Conservation (phyloP, 2,113 vertebrate species). For the Ictalurus furcatus region DNA sequence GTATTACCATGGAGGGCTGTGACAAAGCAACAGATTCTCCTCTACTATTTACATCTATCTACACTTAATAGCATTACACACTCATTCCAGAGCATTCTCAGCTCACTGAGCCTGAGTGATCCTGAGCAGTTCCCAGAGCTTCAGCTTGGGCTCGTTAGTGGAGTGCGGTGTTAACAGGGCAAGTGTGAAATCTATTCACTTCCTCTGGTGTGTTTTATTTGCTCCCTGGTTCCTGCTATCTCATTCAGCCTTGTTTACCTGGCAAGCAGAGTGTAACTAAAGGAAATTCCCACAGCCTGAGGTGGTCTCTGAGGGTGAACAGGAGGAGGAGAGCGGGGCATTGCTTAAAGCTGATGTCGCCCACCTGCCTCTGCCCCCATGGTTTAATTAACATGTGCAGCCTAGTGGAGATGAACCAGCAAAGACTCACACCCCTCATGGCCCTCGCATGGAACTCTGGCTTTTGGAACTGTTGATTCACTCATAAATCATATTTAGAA, state of each 20-base stretch:
- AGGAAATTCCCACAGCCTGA: constrained; percentile 86
- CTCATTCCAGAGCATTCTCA: constrained; percentile 42
- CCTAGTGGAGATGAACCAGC: constrained; percentile 82
- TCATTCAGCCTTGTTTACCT: constrained; percentile 87
- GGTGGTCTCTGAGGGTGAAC: constrained; percentile 62
- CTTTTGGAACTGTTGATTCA: constrained; percentile 21
- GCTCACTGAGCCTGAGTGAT: constrained; percentile 47
- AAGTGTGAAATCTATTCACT: constrained; percentile 80
- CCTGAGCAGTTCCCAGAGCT: constrained; percentile 47
- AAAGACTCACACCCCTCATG: constrained; percentile 76
- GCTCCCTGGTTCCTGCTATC: constrained; percentile 66
- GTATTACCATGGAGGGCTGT: constrained; percentile 50
- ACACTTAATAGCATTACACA: constrained; percentile 50
- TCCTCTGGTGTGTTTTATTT: constrained; percentile 73
- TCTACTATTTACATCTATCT: constrained; percentile 57
- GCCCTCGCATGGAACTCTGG: constrained; percentile 57
- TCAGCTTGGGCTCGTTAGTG: constrained; percentile 70
- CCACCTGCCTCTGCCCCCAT: constrained; percentile 77
- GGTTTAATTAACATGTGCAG: constrained; percentile 89
- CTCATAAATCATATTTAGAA: constrained; percentile 19
- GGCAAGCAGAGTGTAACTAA: constrained; percentile 89
- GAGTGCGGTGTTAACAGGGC: constrained; percentile 65
- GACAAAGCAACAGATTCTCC: constrained; percentile 61
- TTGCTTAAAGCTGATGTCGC: constrained; percentile 82
- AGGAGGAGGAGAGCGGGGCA: constrained; percentile 58